Conservation (phyloP, 2,797 vertebrate genomes). For the Melopsittacus undulatus region DNA sequence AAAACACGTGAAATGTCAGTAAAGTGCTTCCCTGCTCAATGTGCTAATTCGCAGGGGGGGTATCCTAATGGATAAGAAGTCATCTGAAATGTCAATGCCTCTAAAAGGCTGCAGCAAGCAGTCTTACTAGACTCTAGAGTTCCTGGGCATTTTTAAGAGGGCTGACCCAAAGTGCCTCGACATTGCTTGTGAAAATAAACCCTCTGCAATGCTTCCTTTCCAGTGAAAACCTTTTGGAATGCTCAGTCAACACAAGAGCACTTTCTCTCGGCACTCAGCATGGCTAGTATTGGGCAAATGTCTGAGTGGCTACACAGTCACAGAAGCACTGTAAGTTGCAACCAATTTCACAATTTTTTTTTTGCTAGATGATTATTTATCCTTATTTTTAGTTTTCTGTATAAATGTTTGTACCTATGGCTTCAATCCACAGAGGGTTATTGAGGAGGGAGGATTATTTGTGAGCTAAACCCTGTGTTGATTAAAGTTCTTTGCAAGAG, state of each 20-base stretch:
- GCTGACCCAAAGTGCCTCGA: background rate
- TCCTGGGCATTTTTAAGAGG: background rate
- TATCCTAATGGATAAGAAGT: background rate
- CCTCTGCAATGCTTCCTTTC: background rate
- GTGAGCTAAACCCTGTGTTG: background rate
- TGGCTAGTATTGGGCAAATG: fast-evolving
- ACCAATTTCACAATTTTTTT: background rate
- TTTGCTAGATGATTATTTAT: background rate
- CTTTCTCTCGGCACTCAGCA: background rate
- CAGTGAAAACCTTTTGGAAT: background rate
- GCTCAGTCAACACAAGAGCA: background rate
- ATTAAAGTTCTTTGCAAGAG: background rate
- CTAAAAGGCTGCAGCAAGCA: background rate
- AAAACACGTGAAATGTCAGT: background rate
- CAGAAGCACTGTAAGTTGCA: background rate
- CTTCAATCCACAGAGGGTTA: background rate
- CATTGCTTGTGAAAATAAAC: background rate
- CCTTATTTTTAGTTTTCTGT: background rate
- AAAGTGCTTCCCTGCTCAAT: background rate
- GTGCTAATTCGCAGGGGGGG: background rate
- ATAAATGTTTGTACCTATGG: background rate
- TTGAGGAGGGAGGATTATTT: background rate
- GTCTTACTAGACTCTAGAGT: background rate
- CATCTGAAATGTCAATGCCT: conserved; percentile 1
- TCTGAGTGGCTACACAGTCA: background rate